Percentiles rank a stretch among this genome's conserved stretches.
phyloP scores from a whole-genome alignment of 2,797 vertebrate species.

The Chaunax sp. region DNA sequence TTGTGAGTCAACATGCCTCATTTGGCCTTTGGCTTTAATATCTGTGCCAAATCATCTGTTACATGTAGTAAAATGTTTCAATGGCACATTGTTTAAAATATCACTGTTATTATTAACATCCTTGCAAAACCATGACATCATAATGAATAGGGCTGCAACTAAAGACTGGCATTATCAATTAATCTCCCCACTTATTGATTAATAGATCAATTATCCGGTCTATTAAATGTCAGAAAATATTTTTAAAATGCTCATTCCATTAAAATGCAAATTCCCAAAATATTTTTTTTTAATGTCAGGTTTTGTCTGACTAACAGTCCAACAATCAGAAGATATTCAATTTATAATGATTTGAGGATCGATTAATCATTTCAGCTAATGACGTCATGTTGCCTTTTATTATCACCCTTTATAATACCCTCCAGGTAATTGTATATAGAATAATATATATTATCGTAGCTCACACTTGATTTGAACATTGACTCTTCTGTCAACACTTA shows the following conservation, averaged over 20 bases:
- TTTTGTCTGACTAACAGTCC: not conserved
- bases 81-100: not conserved
- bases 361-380: not conserved
- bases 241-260: not conserved
- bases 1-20: conserved; percentile 61
- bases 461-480: not conserved
- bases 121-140: not conserved
- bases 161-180: not conserved
- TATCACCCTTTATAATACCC: not conserved
- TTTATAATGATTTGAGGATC: not conserved
- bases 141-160: not conserved
- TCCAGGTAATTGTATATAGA: too few relatives aligned
- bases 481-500: not conserved
- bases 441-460: not conserved
- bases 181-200: not conserved
- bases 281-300: not conserved
- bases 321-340: not conserved
- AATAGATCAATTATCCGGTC: not conserved
- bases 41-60: conserved; percentile 44
- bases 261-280: not conserved
- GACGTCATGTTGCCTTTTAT: not conserved
- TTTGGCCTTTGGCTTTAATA: conserved; percentile 55
- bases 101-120: too few relatives aligned
- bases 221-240: not conserved
- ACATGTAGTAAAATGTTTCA: conserved; percentile 1